Percentiles rank a stretch among this genome's conserved stretches.
Evolutionary conservation across 2,888 invertebrate species (phyloP).

Genomic region (Epiblema foenella): DNA sequence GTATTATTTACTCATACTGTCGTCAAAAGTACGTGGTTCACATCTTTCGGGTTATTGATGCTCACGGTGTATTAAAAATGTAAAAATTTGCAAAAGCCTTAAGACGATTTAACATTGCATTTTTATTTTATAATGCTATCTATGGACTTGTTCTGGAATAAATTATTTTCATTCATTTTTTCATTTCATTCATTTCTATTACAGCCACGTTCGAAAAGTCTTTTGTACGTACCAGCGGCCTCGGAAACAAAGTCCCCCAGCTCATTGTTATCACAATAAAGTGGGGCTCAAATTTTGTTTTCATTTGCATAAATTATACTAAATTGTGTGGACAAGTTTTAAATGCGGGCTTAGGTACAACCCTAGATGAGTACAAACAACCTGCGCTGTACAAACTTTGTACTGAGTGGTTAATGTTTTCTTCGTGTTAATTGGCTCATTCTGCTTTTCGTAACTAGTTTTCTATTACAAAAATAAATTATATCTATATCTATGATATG

Average conservation of each 20-base stretch:
- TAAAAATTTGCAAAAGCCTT: no score
- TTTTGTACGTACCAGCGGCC: slow-evolving; percentile 28
- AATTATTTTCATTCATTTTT: no score
- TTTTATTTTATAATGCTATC: no score
- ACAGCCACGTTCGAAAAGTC: not conserved
- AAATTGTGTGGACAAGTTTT: slow-evolving; percentile 38
- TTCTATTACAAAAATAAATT: no score
- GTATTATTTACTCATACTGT: no score
- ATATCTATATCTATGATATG: no score
- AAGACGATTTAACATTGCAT: no score
- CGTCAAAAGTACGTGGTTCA: no score
- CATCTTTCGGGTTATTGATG: no score
- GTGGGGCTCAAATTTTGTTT: slow-evolving; percentile 43
- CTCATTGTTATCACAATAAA: slow-evolving; percentile 43
- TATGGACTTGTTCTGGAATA: no score
- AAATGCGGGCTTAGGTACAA: slow-evolving; percentile 33
- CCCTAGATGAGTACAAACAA: slow-evolving; percentile 22
- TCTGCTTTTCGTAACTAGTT: no score
- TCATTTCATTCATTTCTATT: slow-evolving; percentile 1
- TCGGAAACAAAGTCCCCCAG: slow-evolving; percentile 18
- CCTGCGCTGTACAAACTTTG: slow-evolving; percentile 19
- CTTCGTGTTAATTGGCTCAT: not conserved
- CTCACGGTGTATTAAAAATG: no score
- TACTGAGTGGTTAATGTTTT: not conserved
- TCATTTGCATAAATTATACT: slow-evolving; percentile 43